A percentile compares a stretch with the other conserved stretches of the same genome.
phyloP scores from a whole-genome alignment of 1,140 invertebrate genomes.

The Pogonomyrmex californicus region DNA sequence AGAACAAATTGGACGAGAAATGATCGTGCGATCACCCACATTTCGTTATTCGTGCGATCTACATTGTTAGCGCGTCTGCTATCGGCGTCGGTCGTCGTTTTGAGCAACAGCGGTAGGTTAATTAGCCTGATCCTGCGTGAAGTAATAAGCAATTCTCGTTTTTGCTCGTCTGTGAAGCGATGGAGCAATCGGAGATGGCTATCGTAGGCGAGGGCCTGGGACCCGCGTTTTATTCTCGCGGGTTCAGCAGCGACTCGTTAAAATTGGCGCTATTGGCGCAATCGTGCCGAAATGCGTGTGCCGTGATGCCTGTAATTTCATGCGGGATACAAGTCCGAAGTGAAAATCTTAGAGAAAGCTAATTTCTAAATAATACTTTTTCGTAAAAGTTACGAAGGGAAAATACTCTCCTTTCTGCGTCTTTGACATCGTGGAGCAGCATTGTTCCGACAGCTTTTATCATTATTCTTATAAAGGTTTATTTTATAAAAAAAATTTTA shows the following conservation, averaged over 20 bases:
- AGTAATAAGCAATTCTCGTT: conserved; percentile 30
- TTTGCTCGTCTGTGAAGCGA: conserved; percentile 25
- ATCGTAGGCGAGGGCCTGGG: conserved; percentile 17
- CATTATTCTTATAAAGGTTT: neutral
- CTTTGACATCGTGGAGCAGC: neutral
- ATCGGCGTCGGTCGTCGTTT: conserved; percentile 7
- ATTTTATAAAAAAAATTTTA: neutral
- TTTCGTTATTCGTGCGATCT: neutral
- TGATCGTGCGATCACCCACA: neutral
- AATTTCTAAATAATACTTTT: conserved; percentile 2
- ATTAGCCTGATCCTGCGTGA: conserved; percentile 42
- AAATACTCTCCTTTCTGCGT: neutral
- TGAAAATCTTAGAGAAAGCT: neutral
- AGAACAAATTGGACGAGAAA: neutral
- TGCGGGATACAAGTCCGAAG: too few species aligned
- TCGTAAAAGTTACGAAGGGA: neutral
- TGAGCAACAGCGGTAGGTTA: conserved; percentile 7
- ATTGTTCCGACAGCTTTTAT: neutral
- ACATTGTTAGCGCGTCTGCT: conserved; percentile 16
- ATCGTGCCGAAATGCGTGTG: neutral
- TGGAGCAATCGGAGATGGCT: conserved; percentile 41
- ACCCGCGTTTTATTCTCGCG: neutral
- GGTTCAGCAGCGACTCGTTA: neutral
- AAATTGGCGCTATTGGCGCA: neutral
- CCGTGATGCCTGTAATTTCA: neutral